phyloP scores from a whole-genome alignment of 1,140 invertebrate genomes.

The Brachystomella parvula region DNA sequence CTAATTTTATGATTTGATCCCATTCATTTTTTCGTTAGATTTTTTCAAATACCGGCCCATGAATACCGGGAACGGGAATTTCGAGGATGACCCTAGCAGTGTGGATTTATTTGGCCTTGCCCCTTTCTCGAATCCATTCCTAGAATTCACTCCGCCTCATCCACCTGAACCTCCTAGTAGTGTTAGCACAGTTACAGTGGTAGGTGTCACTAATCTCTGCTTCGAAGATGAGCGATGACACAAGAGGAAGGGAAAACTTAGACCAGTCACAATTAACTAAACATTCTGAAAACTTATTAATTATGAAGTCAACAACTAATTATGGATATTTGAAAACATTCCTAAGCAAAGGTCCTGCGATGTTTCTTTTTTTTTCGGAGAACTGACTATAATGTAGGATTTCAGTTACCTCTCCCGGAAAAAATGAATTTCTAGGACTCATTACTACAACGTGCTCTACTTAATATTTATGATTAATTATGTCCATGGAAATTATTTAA shows the following conservation, averaged over 20 bases:
- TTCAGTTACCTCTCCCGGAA: too few relatives aligned
- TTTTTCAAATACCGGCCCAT: slow-evolving; percentile 35
- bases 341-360: too few relatives aligned
- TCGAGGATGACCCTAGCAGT: slow-evolving; percentile 2
- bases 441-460: not conserved
- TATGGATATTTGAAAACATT: not conserved
- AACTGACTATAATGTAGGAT: too few relatives aligned
- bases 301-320: too few relatives aligned
- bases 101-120: slow-evolving; percentile 33
- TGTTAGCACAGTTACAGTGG: slow-evolving; percentile 4
- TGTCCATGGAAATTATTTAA: not conserved
- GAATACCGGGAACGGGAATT: not conserved
- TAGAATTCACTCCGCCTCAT: slow-evolving; percentile 17
- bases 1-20: too few relatives aligned
- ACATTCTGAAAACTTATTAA: not conserved
- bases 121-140: slow-evolving; percentile 35
- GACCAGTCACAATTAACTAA: not conserved
- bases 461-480: not conserved
- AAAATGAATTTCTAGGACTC: too few relatives aligned
- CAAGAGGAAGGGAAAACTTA: not conserved
- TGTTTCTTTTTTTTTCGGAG: too few relatives aligned
- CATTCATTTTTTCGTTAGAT: slow-evolving; percentile 27
- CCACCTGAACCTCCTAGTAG: slow-evolving; percentile 10
- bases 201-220: slow-evolving; percentile 26
- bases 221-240: slow-evolving; percentile 24